A percentile compares a stretch with the other conserved stretches of the same genome.
Conservation (phyloP, 2,888 invertebrate genomes). For the Lepidocyrtinus sp. region DNA sequence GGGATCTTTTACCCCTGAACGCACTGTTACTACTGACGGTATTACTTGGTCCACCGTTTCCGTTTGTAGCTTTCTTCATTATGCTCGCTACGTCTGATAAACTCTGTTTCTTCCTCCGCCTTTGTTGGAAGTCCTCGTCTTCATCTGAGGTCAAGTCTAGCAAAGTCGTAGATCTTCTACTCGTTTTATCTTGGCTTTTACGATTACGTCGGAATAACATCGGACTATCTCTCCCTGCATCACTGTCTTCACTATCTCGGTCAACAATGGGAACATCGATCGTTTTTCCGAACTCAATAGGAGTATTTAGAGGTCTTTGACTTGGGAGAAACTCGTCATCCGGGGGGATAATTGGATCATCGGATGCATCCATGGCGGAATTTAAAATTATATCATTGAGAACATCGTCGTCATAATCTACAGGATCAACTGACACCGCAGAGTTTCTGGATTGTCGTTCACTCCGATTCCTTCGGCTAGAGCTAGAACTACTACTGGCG, state of each 20-base stretch:
- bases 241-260: constrained; percentile 3
- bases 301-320: constrained; percentile 10
- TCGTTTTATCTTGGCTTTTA: background rate
- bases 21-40: too few relatives aligned
- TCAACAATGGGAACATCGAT: constrained; percentile 16
- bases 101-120: background rate
- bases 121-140: constrained; percentile 19
- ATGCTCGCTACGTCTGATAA: background rate
- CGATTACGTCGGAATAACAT: background rate
- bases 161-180: background rate
- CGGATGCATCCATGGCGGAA: background rate
- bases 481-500: background rate
- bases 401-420: constrained; percentile 21
- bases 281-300: constrained; percentile 34
- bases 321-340: constrained; percentile 36
- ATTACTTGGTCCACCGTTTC: background rate
- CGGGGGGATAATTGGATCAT: too few relatives aligned
- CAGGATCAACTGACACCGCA: too few relatives aligned
- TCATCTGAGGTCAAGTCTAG: constrained; percentile 21
- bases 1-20: background rate
- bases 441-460: too few relatives aligned
- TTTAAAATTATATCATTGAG: background rate
- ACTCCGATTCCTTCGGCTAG: background rate
- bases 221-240: background rate
- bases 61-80: constrained; percentile 4